Conservation (phyloP, 2,888 invertebrate genomes). For the Pterostichus madidus region DNA sequence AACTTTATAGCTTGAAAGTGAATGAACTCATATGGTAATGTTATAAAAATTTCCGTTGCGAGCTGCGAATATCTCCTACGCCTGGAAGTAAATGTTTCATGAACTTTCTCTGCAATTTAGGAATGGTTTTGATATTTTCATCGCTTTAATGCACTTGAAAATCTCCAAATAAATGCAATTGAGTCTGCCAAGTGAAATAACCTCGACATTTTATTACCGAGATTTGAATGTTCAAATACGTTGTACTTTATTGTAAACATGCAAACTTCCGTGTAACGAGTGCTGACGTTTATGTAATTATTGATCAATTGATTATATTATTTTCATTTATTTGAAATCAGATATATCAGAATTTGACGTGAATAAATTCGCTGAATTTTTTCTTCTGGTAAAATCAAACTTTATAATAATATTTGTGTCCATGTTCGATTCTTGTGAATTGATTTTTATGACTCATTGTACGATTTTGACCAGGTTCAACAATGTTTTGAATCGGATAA, state of each 20-base stretch:
- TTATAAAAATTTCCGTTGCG: slow-evolving; percentile 12
- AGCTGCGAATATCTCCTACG: background rate
- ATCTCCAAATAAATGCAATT: slow-evolving; percentile 16
- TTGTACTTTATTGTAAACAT: background rate
- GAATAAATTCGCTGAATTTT: too few relatives aligned
- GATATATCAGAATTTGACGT: too few relatives aligned
- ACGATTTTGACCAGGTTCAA: too few relatives aligned
- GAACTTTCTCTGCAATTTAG: slow-evolving; percentile 45
- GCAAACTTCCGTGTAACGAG: background rate
- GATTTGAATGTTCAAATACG: background rate
- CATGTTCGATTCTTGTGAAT: too few relatives aligned
- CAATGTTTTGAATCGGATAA: too few relatives aligned
- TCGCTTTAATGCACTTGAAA: slow-evolving; percentile 18
- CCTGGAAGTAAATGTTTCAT: slow-evolving; percentile 17
- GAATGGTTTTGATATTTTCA: slow-evolving; percentile 27
- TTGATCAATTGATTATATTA: slow-evolving; percentile 5
- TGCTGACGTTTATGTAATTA: background rate
- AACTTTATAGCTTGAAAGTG: slow-evolving; percentile 21
- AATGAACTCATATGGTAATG: slow-evolving; percentile 17
- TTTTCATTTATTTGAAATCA: background rate
- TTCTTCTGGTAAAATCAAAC: too few relatives aligned
- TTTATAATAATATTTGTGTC: too few relatives aligned
- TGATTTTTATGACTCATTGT: too few relatives aligned
- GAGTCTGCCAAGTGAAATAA: slow-evolving; percentile 15
- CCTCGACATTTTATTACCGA: slow-evolving; percentile 28